phyloP scores from a whole-genome alignment of 1,140 invertebrate genomes.

The Pachypsylla venusta region DNA sequence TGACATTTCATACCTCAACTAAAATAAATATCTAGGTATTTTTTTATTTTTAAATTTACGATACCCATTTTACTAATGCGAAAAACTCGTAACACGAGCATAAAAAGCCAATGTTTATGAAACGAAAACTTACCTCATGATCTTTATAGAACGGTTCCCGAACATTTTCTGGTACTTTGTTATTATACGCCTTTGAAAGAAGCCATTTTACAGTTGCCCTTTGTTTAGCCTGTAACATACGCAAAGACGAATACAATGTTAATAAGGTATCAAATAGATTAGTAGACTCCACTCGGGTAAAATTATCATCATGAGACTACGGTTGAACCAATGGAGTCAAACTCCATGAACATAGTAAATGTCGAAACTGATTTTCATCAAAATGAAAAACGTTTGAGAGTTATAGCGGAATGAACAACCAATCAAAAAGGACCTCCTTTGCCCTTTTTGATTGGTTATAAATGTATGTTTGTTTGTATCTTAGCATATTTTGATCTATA shows the following conservation, averaged over 20 bases:
- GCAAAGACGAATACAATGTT: conserved; percentile 22
- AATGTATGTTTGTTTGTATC: too few species aligned
- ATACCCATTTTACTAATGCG: too few species aligned
- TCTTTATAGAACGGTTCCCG: conserved; percentile 89
- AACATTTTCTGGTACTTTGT: conserved; percentile 84
- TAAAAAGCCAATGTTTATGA: too few species aligned
- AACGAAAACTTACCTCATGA: conserved; percentile 57
- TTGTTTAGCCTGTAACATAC: conserved; percentile 80
- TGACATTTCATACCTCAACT: too few species aligned
- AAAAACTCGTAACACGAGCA: conserved; percentile 14
- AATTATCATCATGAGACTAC: neutral
- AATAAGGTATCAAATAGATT: neutral
- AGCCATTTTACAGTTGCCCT: conserved; percentile 95
- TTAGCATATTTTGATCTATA: too few species aligned
- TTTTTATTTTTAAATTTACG: too few species aligned
- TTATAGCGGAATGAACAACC: too few species aligned
- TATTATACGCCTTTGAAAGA: conserved; percentile 89
- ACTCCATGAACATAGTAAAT: neutral
- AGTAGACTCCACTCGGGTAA: neutral
- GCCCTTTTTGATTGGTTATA: too few species aligned
- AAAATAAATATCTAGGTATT: too few species aligned
- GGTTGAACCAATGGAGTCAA: neutral
- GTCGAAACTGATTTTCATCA: neutral
- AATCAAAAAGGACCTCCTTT: too few species aligned
- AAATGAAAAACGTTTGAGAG: neutral